Evolutionary conservation across 2,888 invertebrate species (phyloP), one percentile per base, ranked within the genome.

Genomic region (Ashinkailepas kermadecensis): DNA sequence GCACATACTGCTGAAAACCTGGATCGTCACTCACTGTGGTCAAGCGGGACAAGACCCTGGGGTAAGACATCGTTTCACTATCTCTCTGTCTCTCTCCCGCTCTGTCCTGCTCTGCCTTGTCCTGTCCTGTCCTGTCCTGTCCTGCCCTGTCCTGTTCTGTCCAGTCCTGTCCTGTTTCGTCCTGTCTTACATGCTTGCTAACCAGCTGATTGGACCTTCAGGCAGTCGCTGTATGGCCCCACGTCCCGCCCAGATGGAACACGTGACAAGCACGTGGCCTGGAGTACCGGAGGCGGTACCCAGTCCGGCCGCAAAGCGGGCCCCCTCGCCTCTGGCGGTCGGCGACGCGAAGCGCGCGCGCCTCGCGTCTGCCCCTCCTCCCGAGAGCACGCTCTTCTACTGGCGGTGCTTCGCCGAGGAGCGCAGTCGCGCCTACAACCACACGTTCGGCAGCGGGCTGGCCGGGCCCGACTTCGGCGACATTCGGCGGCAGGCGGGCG

Each of bases 401-500:
- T 74, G 74, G 74, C 74, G 74, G 54, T 74, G 74, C 56, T 74
- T 74, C 56, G 74, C 74, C 11, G 74, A 74, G 56, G 74, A 74
- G 74, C 74, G 74, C 74, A 74, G 74, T 9, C 54, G 74, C 54
- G 54, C 74, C 21, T 74, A 74, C 74, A 56, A 74, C 74, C 74
- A 74, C 74, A 74, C 74, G 54, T 74, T 74, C 74, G 74, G 74
- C 56, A 74, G 74, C 56, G 74, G 74, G 21, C 54, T 74, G 74
- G 74, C 56, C 56, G 74, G 74, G 10, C 74, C 74, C 74, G 74
- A 74, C 74, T 74, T 74, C 74, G 56, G 74, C 74, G 74, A 74
- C 74, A 74, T 74, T 56, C 74, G 74, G 18, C 74, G 74, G 56
- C 74, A 74, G 74, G 74, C 74, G 3, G 74, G 54, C 7, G 74